phyloP scores from a whole-genome alignment of 2,888 invertebrate species.

The Hirtodrosophila histrioides region DNA sequence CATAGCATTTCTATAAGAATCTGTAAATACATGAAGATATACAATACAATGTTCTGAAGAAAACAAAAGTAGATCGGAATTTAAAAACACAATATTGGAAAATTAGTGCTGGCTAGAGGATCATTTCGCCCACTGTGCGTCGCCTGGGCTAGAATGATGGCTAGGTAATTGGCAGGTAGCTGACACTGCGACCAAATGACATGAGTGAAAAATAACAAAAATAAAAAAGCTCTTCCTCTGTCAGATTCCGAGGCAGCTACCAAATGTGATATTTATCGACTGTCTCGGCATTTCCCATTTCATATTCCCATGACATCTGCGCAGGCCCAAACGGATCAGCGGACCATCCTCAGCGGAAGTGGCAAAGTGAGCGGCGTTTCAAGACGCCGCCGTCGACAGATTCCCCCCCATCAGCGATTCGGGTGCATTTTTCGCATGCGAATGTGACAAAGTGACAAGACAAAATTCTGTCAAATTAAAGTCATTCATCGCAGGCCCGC shows the following conservation, averaged over 20 bases:
- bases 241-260: constrained; percentile 33
- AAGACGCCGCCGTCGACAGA: constrained; percentile 62
- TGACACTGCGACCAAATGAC: constrained; percentile 66
- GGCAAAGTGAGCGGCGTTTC: constrained; percentile 81
- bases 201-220: constrained; percentile 35
- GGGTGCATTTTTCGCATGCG: constrained; percentile 45
- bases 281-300: constrained; percentile 20
- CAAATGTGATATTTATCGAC: constrained; percentile 61
- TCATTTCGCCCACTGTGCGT: too few relatives aligned
- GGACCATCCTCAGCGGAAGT: constrained; percentile 72
- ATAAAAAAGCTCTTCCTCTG: constrained; percentile 49
- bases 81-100: too few relatives aligned
- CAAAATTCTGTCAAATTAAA: constrained; percentile 82
- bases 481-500: constrained; percentile 58
- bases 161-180: constrained; percentile 78
- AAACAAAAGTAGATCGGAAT: too few relatives aligned
- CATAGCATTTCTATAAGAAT: too few relatives aligned
- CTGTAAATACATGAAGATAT: too few relatives aligned
- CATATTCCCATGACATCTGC: constrained; percentile 76
- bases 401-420: constrained; percentile 20
- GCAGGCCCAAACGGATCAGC: constrained; percentile 25
- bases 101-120: too few relatives aligned
- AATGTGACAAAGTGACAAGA: constrained; percentile 69
- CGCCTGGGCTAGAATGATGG: constrained; percentile 67
- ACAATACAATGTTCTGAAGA: too few relatives aligned